phyloP scores from a whole-genome alignment of 2,113 vertebrate species.

The Kryptolebias marmoratus region DNA sequence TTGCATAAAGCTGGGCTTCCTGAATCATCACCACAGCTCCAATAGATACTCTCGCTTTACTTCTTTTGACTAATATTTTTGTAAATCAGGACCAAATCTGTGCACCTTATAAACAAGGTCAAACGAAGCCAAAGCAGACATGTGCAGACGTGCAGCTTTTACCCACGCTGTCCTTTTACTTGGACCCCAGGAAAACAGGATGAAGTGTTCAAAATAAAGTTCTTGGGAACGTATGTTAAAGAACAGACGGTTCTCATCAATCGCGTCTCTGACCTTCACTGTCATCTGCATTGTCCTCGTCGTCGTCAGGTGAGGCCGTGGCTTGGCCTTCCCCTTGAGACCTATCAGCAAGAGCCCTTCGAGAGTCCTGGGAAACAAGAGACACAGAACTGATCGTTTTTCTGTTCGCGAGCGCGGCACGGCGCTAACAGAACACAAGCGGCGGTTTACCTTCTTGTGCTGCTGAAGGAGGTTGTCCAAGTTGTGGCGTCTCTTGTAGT shows the following conservation, averaged over 20 bases:
- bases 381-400: neutral
- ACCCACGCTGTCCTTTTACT: neutral
- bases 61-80: neutral
- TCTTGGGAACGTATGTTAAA: neutral
- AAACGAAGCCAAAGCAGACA: neutral
- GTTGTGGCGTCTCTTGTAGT: conserved; percentile 97
- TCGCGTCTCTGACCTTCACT: conserved; percentile 89
- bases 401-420: neutral
- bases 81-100: conserved; percentile 1
- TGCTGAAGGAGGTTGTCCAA: conserved; percentile 96
- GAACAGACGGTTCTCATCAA: conserved; percentile 18
- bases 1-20: neutral
- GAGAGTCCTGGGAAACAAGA: conserved; percentile 74
- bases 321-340: conserved; percentile 94
- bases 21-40: too few species aligned
- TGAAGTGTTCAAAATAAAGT: neutral
- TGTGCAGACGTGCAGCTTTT: conserved; percentile 8
- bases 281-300: conserved; percentile 96
- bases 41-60: neutral
- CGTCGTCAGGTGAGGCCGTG: conserved; percentile 92
- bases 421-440: neutral
- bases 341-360: conserved; percentile 89
- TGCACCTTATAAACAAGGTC: neutral
- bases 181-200: conserved; percentile 17
- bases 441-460: conserved; percentile 87